Evolutionary conservation across 2,797 vertebrate genomes (phyloP).

Genomic region (Okamejei kenojei): DNA sequence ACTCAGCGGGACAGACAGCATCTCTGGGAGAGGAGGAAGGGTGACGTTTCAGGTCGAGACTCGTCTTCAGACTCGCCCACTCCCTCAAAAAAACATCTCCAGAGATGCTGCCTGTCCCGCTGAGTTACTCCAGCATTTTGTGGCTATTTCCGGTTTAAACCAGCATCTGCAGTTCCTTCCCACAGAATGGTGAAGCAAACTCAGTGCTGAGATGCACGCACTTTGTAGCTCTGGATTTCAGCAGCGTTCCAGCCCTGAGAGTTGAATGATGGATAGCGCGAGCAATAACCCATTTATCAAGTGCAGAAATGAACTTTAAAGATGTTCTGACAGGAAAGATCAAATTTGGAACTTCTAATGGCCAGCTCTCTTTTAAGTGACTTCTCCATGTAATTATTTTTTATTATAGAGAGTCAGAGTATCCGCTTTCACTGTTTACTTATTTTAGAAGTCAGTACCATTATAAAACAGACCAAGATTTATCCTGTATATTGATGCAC

Average conservation of each 20-base stretch:
- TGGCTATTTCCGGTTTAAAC: too few species aligned
- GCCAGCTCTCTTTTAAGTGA: background rate
- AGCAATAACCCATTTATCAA: constrained; percentile 11
- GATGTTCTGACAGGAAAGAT: constrained; percentile 11
- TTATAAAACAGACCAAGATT: background rate
- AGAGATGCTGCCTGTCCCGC: too few species aligned
- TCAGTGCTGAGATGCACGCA: background rate
- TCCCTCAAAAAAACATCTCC: too few species aligned
- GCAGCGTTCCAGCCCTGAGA: background rate
- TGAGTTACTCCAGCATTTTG: too few species aligned
- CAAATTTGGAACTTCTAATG: background rate
- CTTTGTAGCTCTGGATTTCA: background rate
- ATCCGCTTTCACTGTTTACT: background rate
- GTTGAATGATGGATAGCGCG: constrained; percentile 19
- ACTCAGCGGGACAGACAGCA: too few species aligned
- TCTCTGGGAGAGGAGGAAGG: too few species aligned
- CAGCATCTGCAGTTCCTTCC: too few species aligned
- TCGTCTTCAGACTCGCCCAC: too few species aligned
- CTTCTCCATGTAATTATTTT: background rate
- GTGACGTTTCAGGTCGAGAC: too few species aligned
- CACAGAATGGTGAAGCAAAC: background rate
- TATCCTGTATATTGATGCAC: background rate
- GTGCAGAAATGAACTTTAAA: background rate
- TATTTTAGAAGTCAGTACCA: background rate
- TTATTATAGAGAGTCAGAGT: background rate